A percentile compares a stretch with the other conserved stretches of the same genome.
Evolutionary conservation across 1,140 invertebrate species (phyloP).

Genomic region (Heterodera carotae): DNA sequence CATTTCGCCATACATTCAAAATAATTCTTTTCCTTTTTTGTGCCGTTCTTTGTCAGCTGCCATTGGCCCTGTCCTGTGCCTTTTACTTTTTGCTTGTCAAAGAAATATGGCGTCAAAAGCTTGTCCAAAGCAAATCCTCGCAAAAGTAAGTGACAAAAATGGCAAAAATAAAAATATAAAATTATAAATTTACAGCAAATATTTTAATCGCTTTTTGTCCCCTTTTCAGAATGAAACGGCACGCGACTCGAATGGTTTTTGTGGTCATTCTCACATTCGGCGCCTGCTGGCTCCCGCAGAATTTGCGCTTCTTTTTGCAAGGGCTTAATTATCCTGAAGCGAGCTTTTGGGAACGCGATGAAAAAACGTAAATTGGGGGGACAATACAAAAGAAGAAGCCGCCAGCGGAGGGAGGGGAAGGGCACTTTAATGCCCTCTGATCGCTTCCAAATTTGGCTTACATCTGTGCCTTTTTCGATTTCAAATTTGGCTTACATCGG

Average conservation of each 20-base stretch:
- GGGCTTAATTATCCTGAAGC: constrained; percentile 47
- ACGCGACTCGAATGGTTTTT: constrained; percentile 88
- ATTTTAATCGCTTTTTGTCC: not conserved
- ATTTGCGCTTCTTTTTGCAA: constrained; percentile 70
- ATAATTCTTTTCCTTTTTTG: not conserved
- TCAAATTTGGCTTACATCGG: no score
- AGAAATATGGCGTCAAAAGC: constrained; percentile 46
- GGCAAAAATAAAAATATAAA: not conserved
- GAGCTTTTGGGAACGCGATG: constrained; percentile 50
- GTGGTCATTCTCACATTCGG: constrained; percentile 93
- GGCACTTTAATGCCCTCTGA: constrained; percentile 8
- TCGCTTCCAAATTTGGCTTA: not conserved
- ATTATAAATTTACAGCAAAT: no score
- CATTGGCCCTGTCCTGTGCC: constrained; percentile 35
- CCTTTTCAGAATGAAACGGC: constrained; percentile 71
- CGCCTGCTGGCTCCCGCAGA: constrained; percentile 90
- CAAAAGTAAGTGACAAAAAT: constrained; percentile 30
- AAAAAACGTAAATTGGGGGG: constrained; percentile 11
- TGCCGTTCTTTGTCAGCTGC: constrained; percentile 18
- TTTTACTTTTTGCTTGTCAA: constrained; percentile 52
- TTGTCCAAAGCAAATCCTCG: constrained; percentile 46
- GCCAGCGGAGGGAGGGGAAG: not conserved
- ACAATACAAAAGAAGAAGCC: no score
- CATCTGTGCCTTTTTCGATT: no score
- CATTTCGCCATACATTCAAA: no score